phyloP scores from a whole-genome alignment of 2,888 invertebrate genomes.

The Drosophila meridionalis region DNA sequence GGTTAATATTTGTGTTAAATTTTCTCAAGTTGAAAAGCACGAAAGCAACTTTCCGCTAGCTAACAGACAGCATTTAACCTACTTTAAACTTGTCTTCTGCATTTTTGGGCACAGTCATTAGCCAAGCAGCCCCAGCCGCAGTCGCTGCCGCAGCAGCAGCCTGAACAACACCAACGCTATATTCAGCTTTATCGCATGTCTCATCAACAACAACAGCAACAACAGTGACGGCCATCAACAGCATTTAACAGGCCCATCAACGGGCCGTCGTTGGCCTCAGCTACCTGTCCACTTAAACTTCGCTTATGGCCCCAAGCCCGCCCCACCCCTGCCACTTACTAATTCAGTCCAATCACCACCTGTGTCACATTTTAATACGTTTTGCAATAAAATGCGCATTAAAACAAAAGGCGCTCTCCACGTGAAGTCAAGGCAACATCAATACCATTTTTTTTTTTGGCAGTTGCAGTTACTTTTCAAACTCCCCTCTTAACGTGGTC shows the following conservation, averaged over 20 bases:
- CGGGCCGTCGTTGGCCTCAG: constrained; percentile 45
- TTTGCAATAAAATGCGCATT: constrained; percentile 64
- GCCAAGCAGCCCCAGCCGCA: constrained; percentile 52
- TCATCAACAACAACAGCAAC: constrained; percentile 59
- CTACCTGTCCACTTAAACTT: constrained; percentile 30
- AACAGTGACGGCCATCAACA: constrained; percentile 68
- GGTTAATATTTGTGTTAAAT: constrained; percentile 26
- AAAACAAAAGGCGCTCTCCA: constrained; percentile 32
- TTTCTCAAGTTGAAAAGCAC: constrained; percentile 38
- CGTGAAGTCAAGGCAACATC: constrained; percentile 19
- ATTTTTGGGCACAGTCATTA: constrained; percentile 74
- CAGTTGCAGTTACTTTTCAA: constrained; percentile 8
- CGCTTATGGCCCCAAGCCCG: constrained; percentile 1
- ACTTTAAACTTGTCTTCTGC: constrained; percentile 75
- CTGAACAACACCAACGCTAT: constrained; percentile 32
- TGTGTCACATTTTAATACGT: constrained; percentile 74
- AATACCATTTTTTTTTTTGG: constrained; percentile 8
- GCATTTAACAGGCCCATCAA: constrained; percentile 78
- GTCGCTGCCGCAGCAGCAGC: constrained; percentile 32
- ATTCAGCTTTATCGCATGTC: constrained; percentile 67
- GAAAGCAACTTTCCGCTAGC: constrained; percentile 42
- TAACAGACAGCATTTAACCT: constrained; percentile 62
- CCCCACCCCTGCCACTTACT: constrained; percentile 17
- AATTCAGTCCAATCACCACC: constrained; percentile 65
- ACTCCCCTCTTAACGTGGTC: neutral